Evolutionary conservation across 1,140 invertebrate genomes (phyloP), one percentile per base, ranked within the genome.

Genomic region (Lepidostoma basale): DNA sequence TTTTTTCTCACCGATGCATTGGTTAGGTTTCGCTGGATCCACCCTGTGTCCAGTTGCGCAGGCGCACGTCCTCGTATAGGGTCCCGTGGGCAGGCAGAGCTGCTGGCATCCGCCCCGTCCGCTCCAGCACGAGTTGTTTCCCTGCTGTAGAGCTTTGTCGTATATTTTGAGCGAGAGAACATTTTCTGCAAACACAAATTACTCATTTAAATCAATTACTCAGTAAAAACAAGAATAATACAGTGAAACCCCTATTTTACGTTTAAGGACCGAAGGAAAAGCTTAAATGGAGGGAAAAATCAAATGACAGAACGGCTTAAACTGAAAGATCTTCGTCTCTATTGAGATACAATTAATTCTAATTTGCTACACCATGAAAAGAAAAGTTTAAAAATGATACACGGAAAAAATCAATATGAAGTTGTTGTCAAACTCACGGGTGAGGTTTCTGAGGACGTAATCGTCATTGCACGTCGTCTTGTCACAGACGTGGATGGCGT

Each of bases 41-140:
- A 81, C 73, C 16, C 75, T 70, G 79, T 90, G 94, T 1, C 94
- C 93, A 25, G 88, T 84, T 1, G 93, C 90, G 79, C 93, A 96
- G 58, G 83, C 85, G 77, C 93, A 96, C 0, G 84, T 83, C 70
- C 85, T 83, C 9, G 80, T 78, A 0, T 75, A 80, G 8, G 74
- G 62, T 0, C 85, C 86, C 16, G 84, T 81, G 9, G 92, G 89
- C 56, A 96, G 77, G 78, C 94, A 96, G 2, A 96, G 78, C 78
- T 96, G 93, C 65, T 88, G 83, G 77, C 93, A 95, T 26, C 83
- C 84, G 33, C 86, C 85, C 73, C 85, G 87, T 58, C 88, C 83
- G 4, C 76, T 84, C 75, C 76, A 75, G 71, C 86, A 88, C 0
- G 72, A 78, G 74, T 86, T 91, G 76, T 72, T 76, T 8, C 82